phyloP scores from a whole-genome alignment of 2,113 vertebrate genomes.

The Sus scrofa region DNA sequence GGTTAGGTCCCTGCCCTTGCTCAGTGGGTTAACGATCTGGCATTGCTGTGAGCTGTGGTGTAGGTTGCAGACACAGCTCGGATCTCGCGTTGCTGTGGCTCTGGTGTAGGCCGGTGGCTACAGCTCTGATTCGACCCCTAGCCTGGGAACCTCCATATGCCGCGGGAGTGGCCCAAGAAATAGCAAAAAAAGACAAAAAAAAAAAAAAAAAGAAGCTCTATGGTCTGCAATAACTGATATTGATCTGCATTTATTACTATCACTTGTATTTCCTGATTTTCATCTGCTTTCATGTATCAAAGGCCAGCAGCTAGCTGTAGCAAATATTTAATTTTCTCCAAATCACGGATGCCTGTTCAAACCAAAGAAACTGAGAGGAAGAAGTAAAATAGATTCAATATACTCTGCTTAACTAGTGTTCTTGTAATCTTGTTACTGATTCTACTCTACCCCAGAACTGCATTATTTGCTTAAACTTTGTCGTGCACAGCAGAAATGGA shows the following conservation, averaged over 20 bases:
- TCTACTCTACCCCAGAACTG: neutral
- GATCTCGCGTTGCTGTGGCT: too few relatives aligned
- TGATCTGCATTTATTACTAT: conserved; percentile 20
- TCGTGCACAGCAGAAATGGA: too few relatives aligned
- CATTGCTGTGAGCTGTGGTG: too few relatives aligned
- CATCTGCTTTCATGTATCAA: neutral
- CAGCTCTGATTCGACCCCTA: too few relatives aligned
- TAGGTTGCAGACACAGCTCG: too few relatives aligned
- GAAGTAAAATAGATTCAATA: conserved; percentile 23
- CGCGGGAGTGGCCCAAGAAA: too few relatives aligned
- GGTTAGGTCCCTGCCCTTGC: too few relatives aligned
- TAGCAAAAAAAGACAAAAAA: too few relatives aligned
- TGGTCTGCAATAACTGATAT: neutral
- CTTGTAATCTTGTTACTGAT: neutral
- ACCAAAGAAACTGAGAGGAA: conserved; percentile 28
- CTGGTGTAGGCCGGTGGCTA: too few relatives aligned
- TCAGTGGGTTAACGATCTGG: too few relatives aligned
- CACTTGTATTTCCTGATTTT: conserved; percentile 32
- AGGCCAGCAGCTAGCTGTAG: neutral
- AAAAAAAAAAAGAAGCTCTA: too few relatives aligned
- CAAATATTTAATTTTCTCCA: neutral
- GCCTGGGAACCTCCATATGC: too few relatives aligned
- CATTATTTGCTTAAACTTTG: conserved; percentile 31
- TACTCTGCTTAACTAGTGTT: conserved; percentile 3
- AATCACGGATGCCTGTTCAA: neutral